A percentile compares a stretch with the other conserved stretches of the same genome.
These are phyloP conservation scores for Drosophila paracracens DNA, from an alignment of 2,888 invertebrate genomes.

Conservation along the genomic window DNA sequence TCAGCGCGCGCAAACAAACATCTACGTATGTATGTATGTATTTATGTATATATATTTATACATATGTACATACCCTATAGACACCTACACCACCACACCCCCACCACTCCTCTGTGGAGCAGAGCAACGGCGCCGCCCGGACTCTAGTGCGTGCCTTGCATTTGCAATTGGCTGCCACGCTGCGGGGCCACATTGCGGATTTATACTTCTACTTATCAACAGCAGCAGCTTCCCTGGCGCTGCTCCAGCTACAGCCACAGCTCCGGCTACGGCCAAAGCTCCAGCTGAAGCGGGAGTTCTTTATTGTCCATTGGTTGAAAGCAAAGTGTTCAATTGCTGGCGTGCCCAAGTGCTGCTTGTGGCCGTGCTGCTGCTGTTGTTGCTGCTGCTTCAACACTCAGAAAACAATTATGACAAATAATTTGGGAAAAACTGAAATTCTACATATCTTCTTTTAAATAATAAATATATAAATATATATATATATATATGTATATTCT, in stretches of 20 bases:
- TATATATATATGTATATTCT: background rate
- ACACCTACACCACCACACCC: conserved; percentile 23
- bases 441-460: background rate
- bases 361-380: conserved; percentile 8
- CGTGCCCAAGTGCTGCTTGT: conserved; percentile 57
- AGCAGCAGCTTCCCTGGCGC: conserved; percentile 52
- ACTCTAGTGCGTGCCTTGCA: conserved; percentile 70
- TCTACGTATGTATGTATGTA: conserved; percentile 20
- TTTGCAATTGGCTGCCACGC: conserved; percentile 55
- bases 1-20: conserved; percentile 49
- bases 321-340: conserved; percentile 62
- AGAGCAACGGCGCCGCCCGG: conserved; percentile 62
- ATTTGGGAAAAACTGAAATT: background rate
- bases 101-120: background rate
- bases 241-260: conserved; percentile 40
- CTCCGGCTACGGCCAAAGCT: conserved; percentile 30
- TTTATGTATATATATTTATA: background rate
- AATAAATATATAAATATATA: background rate
- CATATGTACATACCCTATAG: conserved; percentile 9
- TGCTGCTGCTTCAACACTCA: conserved; percentile 2
- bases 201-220: conserved; percentile 57
- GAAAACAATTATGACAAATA: background rate
- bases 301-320: conserved; percentile 55
- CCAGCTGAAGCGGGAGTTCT: conserved; percentile 30
- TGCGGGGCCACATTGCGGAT: conserved; percentile 53